Base-by-base conservation (phyloP, 1,140 invertebrate species). In the Magallana ariakensis region DNA sequence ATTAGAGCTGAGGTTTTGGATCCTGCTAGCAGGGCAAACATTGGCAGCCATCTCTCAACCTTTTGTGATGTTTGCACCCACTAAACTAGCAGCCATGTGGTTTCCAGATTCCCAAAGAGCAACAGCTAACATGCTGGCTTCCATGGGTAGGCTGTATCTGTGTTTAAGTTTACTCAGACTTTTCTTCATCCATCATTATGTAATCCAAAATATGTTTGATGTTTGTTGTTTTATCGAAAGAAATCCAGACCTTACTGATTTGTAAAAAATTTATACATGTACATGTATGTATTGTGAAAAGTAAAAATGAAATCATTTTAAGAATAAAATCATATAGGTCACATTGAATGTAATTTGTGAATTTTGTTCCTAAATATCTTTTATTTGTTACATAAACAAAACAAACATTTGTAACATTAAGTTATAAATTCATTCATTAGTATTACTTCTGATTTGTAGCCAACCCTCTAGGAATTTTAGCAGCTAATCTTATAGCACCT, bases 71-170 rank as follows among this genome's bases (percentile, higher is more conserved):
- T 95, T 95, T 91, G 93, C 94, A 55, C 94, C 92, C 15, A 95
- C 95, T 13, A 95, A 95, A 89, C 91, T 95, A 58, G 95, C 95
- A 3, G 95, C 94, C 19, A 80, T 94, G 53, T 95, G 95, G 95
- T 95, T 95, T 91, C 90, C 93, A 2, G 93, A 94, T 19, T 89
- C 92, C 58, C 93, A 95, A 87, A 85, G 95, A 82, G 94, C 95
- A 16, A 87, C 94, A 75, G 94, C 95, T n/a, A 95, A 91, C 66
- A 92, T 91, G 89, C n/a, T 89, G 11, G 89, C 90, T n/a, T 90
- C 90, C 10, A 90, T 90, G 90, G 83, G 85, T 90, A 80, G 19
- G 84, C 33, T 4, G 3, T 46, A 46, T 46, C 33, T 46, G 33
- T 46, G 33, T 4, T 4, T 46, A 46, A 46, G 33, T 46, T 46